Evolutionary conservation across 2,888 invertebrate genomes (phyloP).

Genomic region (Isotomurus palustris): DNA sequence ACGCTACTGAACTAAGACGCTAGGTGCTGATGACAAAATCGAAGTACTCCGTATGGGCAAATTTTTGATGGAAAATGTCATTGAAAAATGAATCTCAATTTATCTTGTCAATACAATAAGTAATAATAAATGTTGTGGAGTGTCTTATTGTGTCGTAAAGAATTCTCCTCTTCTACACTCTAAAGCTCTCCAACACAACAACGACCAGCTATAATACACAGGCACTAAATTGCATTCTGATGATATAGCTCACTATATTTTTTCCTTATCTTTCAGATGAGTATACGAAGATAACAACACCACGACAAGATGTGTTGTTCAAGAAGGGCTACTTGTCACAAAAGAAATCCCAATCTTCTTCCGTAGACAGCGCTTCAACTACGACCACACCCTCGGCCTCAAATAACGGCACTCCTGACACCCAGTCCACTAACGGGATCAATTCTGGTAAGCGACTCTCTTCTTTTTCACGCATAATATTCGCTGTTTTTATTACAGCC

Average conservation of each 20-base stretch:
- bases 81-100: conserved; percentile 3
- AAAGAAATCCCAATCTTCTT: conserved; percentile 40
- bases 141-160: no score
- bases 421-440: conserved; percentile 47
- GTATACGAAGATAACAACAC: conserved; percentile 66
- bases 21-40: no score
- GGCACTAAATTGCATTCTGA: no score
- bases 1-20: no score
- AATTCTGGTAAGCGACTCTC: conserved; percentile 41
- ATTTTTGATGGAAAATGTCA: conserved; percentile 12
- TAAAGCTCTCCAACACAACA: no score
- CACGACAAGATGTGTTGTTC: conserved; percentile 65
- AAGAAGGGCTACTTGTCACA: conserved; percentile 52
- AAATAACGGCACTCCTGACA: conserved; percentile 47
- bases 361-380: conserved; percentile 45
- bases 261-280: conserved; percentile 57
- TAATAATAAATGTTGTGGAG: no score
- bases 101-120: no score
- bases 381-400: conserved; percentile 46
- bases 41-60: not conserved
- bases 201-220: no score
- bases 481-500: not conserved
- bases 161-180: no score
- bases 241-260: no score
- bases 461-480: not conserved